These are phyloP conservation scores for Conus ventricosus DNA, from an alignment of 1,140 invertebrate genomes.

Conservation along the genomic window DNA sequence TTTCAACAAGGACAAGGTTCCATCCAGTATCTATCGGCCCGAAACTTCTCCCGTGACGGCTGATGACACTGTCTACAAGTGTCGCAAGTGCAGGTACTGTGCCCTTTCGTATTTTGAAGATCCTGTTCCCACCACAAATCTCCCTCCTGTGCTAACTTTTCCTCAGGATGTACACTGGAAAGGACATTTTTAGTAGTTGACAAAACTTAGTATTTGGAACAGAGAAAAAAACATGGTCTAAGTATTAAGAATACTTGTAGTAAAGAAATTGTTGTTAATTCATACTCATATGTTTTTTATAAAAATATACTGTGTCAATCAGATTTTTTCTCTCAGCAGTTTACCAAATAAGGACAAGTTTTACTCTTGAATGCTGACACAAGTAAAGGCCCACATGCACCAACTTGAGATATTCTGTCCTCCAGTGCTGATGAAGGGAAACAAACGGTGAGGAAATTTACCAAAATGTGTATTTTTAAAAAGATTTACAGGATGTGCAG, in stretches of 20 bases:
- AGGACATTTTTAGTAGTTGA: background rate
- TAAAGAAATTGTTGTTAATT: background rate
- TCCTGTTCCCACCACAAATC: background rate
- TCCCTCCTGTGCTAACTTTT: background rate
- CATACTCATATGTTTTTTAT: too few species aligned
- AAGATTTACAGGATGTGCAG: too few species aligned
- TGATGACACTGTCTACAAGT: slow-evolving; percentile 56
- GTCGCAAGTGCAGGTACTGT: slow-evolving; percentile 65
- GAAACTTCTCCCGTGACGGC: background rate
- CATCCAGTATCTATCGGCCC: background rate
- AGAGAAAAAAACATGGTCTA: background rate
- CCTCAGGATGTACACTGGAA: background rate
- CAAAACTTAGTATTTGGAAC: background rate
- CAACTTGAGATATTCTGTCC: too few species aligned
- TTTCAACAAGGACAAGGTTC: background rate
- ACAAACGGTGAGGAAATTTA: too few species aligned
- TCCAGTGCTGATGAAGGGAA: too few species aligned
- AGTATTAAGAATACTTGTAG: background rate
- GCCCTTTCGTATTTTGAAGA: background rate
- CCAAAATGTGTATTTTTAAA: too few species aligned
- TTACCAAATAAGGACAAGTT: too few species aligned
- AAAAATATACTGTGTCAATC: too few species aligned
- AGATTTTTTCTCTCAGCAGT: too few species aligned
- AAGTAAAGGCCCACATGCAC: too few species aligned
- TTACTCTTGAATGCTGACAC: too few species aligned